A percentile compares a stretch with the other conserved stretches of the same genome.
Conservation (phyloP, 2,888 invertebrate genomes). For the Oegoconia quadripuncta region DNA sequence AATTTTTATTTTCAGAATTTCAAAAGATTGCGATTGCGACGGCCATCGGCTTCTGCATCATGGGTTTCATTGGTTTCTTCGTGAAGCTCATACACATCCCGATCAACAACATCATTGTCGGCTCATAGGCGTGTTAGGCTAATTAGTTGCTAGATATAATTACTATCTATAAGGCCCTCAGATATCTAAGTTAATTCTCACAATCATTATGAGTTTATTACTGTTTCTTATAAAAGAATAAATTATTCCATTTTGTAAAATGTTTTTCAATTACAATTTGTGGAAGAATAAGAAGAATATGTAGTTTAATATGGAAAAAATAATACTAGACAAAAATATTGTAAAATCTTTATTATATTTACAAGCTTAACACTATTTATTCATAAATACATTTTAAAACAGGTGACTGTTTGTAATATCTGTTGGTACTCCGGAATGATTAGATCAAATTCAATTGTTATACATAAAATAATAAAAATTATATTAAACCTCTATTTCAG, state of each 20-base stretch:
- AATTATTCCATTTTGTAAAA: slow-evolving; percentile 56
- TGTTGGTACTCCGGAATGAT: too few relatives aligned
- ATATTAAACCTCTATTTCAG: too few relatives aligned
- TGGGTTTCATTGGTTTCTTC: slow-evolving; percentile 99
- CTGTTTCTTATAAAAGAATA: slow-evolving; percentile 57
- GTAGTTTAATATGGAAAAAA: too few relatives aligned
- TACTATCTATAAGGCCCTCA: slow-evolving; percentile 54
- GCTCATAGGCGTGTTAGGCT: slow-evolving; percentile 78
- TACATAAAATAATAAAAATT: too few relatives aligned
- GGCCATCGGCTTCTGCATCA: slow-evolving; percentile 99
- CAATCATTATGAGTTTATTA: slow-evolving; percentile 37
- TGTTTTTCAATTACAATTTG: slow-evolving; percentile 20
- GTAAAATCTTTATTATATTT: too few relatives aligned
- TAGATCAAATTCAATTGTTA: too few relatives aligned
- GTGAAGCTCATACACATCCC: slow-evolving; percentile 99
- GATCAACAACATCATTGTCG: slow-evolving; percentile 97
- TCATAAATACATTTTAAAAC: too few relatives aligned
- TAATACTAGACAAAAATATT: too few relatives aligned
- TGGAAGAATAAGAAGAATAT: too few relatives aligned
- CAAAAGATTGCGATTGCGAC: slow-evolving; percentile 99
- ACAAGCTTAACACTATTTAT: too few relatives aligned
- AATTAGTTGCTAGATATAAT: slow-evolving; percentile 42
- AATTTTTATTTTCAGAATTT: slow-evolving; percentile 86
- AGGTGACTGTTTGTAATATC: too few relatives aligned
- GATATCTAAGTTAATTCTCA: slow-evolving; percentile 54